These are phyloP conservation scores for Enteromius radiatus DNA, from an alignment of 2,797 vertebrate genomes.

Conservation along the genomic window DNA sequence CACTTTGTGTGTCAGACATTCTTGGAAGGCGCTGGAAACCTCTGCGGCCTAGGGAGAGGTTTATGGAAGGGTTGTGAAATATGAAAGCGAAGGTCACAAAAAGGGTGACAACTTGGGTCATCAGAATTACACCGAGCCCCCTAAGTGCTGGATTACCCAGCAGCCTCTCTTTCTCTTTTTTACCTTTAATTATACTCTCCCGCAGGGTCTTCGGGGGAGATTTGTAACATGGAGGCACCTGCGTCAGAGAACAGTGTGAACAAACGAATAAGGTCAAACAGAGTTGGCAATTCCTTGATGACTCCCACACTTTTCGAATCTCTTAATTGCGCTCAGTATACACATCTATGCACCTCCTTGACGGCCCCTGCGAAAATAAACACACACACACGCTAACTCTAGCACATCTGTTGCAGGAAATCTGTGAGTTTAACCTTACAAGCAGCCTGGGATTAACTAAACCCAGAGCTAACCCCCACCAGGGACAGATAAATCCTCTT, in stretches of 20 bases:
- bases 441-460: slow-evolving; percentile 67
- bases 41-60: slow-evolving; percentile 51
- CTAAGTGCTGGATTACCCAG: slow-evolving; percentile 70
- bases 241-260: slow-evolving; percentile 20
- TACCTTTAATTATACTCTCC: slow-evolving; percentile 10
- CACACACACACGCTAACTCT: slow-evolving; percentile 50
- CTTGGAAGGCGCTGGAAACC: slow-evolving; percentile 49
- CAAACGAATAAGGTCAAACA: slow-evolving; percentile 15
- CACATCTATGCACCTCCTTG: slow-evolving; percentile 1
- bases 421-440: slow-evolving; percentile 72
- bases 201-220: not conserved
- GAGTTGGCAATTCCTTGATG: slow-evolving; percentile 27
- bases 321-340: slow-evolving; percentile 14
- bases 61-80: slow-evolving; percentile 60
- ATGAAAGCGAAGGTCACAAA: slow-evolving; percentile 48
- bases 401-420: slow-evolving; percentile 67
- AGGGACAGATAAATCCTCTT: slow-evolving; percentile 68
- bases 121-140: slow-evolving; percentile 67
- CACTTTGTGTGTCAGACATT: slow-evolving; percentile 50
- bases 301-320: slow-evolving; percentile 25
- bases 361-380: slow-evolving; percentile 43
- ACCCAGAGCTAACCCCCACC: slow-evolving; percentile 64
- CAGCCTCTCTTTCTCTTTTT: not conserved
- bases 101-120: slow-evolving; percentile 61
- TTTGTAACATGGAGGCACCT: slow-evolving; percentile 29